Percentiles rank a stretch among this genome's conserved stretches.
phyloP scores from a whole-genome alignment of 2,888 invertebrate genomes.

The Lithophane leautieri region DNA sequence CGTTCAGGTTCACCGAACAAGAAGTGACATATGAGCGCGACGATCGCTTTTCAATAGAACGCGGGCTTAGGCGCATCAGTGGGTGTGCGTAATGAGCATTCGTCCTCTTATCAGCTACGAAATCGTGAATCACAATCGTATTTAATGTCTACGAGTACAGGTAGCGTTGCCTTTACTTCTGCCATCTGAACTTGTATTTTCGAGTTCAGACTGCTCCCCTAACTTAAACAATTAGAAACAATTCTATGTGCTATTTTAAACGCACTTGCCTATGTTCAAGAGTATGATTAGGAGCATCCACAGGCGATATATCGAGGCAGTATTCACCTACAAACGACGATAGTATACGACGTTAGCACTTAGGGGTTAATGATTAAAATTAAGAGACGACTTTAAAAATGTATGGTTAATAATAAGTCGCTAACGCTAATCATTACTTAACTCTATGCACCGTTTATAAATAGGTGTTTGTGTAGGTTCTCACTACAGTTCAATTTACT shows the following conservation, averaged over 20 bases:
- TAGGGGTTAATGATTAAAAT: neutral
- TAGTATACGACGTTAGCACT: too few relatives aligned
- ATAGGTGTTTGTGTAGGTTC: neutral
- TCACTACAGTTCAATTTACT: neutral
- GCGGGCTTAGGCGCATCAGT: neutral
- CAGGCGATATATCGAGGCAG: neutral
- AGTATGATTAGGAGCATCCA: neutral
- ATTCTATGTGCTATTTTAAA: too few relatives aligned
- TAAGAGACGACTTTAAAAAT: too few relatives aligned
- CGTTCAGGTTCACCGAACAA: too few relatives aligned
- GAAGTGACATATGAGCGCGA: neutral
- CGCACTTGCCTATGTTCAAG: neutral
- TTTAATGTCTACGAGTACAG: neutral
- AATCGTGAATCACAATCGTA: too few relatives aligned
- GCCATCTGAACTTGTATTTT: neutral
- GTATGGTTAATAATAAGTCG: neutral
- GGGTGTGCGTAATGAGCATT: neutral
- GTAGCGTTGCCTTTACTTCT: neutral
- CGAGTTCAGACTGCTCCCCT: too few relatives aligned
- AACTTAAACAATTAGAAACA: too few relatives aligned
- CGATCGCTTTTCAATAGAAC: too few relatives aligned
- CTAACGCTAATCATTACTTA: too few relatives aligned
- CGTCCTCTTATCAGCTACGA: neutral
- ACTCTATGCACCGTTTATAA: neutral
- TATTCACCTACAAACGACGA: neutral